These are phyloP conservation scores for Anodontia alba DNA, from an alignment of 2,888 invertebrate species.

Conservation along the genomic window DNA sequence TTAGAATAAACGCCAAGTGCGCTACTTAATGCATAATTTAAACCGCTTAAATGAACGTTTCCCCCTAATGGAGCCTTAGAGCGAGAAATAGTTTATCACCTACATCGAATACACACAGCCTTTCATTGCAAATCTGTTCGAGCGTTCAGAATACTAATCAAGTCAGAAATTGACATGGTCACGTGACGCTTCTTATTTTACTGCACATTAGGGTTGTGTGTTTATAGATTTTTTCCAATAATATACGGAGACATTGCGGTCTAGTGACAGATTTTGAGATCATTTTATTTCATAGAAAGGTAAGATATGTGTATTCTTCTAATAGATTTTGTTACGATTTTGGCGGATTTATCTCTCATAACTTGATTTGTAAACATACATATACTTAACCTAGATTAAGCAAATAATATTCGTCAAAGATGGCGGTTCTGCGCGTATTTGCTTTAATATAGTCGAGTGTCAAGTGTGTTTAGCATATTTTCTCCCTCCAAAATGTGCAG, in stretches of 20 bases:
- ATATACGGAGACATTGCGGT: background rate
- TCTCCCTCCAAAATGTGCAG: too few relatives aligned
- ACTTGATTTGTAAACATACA: background rate
- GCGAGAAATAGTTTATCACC: background rate
- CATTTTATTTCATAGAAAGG: too few relatives aligned
- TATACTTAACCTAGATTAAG: slow-evolving; percentile 19
- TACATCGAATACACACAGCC: slow-evolving; percentile 13
- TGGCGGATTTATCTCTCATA: too few relatives aligned
- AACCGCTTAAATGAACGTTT: too few relatives aligned
- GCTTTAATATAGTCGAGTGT: too few relatives aligned
- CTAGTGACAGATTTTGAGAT: too few relatives aligned
- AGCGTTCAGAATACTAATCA: slow-evolving; percentile 10
- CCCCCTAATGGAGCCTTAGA: background rate
- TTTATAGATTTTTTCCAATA: background rate
- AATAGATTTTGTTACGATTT: background rate
- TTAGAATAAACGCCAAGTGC: too few relatives aligned
- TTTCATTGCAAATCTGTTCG: background rate
- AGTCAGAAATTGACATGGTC: slow-evolving; percentile 10
- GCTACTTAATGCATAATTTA: too few relatives aligned
- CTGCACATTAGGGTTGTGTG: background rate
- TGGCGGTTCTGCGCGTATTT: too few relatives aligned
- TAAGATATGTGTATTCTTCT: background rate
- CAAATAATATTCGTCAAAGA: slow-evolving; percentile 2
- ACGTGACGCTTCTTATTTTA: background rate
- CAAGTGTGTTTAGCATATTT: too few relatives aligned